Evolutionary conservation across 1,140 invertebrate genomes (phyloP), one percentile per base, ranked within the genome.

Genomic region (Heliconius nattereri): DNA sequence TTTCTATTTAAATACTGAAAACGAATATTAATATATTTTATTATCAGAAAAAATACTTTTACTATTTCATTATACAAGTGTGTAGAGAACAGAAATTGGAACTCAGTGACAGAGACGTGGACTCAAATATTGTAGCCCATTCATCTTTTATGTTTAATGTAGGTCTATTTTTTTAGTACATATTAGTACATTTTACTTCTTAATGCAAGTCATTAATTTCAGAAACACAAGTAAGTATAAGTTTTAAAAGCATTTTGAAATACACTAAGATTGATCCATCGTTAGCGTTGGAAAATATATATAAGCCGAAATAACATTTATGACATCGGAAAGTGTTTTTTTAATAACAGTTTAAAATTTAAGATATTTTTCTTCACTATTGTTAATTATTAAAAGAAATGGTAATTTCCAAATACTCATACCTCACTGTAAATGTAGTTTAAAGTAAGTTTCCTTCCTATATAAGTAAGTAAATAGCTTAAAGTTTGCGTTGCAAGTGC

Each of bases 401-500:
- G 8, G 23, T 66, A 66, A 66, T 66, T 66, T 66, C 1, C 29
- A 66, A 66, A 66, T 29, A 66, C 60, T 26, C 11, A 26, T 29
- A 29, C 60, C 29, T 26, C n/a, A 66, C 60, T 66, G 2, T 23
- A 66, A 23, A 66, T n/a, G 60, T 26, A 66, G 60, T 26, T 66
- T 11, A 13, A 66, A 66, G 20, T n/a, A 57, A 57, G 23, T 66
- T 66, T 26, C 60, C 60, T 66, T 66, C 11, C 60, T 66, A 66
- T 66, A 23, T 26, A 66, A 66, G 60, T 66, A 66, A 66, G 60
- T 66, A 11, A 66, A 66, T 66, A 66, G 60, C 60, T 66, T 29
- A 26, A 66, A 66, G 60, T 66, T 66, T 66, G 5, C 23, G 60
- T 26, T 66, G 60, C 60, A 16, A 66, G 60, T 66, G 60, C 60